A percentile compares a stretch with the other conserved stretches of the same genome.
Evolutionary conservation across 2,888 invertebrate species (phyloP).

Genomic region (Steinernema scapterisci): DNA sequence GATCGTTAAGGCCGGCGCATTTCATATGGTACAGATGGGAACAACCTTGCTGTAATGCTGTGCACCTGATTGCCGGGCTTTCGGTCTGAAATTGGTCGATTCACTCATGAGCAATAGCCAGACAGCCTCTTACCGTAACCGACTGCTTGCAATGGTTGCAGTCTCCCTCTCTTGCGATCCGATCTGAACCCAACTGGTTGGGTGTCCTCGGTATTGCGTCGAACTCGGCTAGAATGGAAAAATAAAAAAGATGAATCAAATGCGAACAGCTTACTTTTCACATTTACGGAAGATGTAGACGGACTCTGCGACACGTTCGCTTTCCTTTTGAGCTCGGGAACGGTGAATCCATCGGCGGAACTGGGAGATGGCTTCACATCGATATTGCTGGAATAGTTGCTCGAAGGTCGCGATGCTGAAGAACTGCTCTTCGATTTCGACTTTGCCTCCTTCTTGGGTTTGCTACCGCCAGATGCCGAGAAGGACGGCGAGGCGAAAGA

Average conservation of each 20-base stretch:
- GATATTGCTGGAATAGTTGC: neutral
- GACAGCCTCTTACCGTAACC: neutral
- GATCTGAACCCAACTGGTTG: neutral
- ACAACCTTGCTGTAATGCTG: conserved; percentile 7
- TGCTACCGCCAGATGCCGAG: neutral
- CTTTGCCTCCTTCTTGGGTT: neutral
- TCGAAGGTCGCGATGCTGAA: neutral
- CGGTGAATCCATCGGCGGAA: neutral
- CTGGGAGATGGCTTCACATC: conserved; percentile 10
- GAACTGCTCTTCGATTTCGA: neutral
- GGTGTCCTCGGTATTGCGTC: neutral
- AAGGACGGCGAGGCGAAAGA: conserved; percentile 7
- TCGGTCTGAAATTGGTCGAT: neutral
- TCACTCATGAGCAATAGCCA: no score
- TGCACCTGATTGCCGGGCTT: conserved; percentile 12
- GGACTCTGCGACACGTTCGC: neutral
- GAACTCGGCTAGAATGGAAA: neutral
- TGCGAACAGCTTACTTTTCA: no score
- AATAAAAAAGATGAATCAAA: no score
- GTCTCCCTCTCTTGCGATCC: conserved; percentile 10
- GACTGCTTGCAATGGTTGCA: conserved; percentile 4
- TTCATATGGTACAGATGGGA: conserved; percentile 17
- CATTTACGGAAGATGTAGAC: neutral
- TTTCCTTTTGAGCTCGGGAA: conserved; percentile 14
- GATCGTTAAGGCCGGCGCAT: conserved; percentile 21